Evolutionary conservation across 2,113 vertebrate genomes (phyloP).

Genomic region (Corythoichthys haematopterus): DNA sequence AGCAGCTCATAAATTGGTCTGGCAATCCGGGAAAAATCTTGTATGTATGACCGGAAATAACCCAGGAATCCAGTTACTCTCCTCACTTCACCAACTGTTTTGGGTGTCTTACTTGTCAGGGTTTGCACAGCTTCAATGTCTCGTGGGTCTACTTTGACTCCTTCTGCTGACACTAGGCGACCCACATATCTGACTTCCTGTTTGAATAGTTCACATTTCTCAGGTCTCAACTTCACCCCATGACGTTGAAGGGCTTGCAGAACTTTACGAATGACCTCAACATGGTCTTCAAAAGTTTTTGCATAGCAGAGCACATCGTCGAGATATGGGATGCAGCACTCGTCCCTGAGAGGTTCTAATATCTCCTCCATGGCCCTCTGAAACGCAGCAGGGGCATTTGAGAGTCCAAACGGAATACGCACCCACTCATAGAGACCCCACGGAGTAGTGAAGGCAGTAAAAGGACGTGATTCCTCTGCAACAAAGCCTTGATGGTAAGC

Average conservation of each 20-base stretch:
- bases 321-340: constrained; percentile 16
- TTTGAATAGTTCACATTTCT: too few relatives aligned
- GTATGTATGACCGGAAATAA: neutral
- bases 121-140: too few relatives aligned
- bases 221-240: too few relatives aligned
- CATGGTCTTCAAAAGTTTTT: constrained; percentile 21
- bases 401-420: constrained; percentile 27
- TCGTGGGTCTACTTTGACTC: too few relatives aligned
- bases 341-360: constrained; percentile 7
- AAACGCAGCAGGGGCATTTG: constrained; percentile 17
- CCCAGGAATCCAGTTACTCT: neutral
- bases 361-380: constrained; percentile 26
- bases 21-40: neutral
- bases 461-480: too few relatives aligned
- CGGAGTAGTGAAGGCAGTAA: constrained; percentile 16
- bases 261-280: constrained; percentile 12
- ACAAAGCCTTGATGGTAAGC: constrained; percentile 33
- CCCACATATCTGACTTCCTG: too few relatives aligned
- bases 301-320: constrained; percentile 23
- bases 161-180: too few relatives aligned
- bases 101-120: too few relatives aligned
- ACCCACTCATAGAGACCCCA: constrained; percentile 33
- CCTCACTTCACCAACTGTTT: neutral
- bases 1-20: neutral
- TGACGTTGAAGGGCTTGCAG: too few relatives aligned